Evolutionary conservation across 2,113 vertebrate species (phyloP), one percentile per base, ranked within the genome.

Genomic region (Bos javanicus): DNA sequence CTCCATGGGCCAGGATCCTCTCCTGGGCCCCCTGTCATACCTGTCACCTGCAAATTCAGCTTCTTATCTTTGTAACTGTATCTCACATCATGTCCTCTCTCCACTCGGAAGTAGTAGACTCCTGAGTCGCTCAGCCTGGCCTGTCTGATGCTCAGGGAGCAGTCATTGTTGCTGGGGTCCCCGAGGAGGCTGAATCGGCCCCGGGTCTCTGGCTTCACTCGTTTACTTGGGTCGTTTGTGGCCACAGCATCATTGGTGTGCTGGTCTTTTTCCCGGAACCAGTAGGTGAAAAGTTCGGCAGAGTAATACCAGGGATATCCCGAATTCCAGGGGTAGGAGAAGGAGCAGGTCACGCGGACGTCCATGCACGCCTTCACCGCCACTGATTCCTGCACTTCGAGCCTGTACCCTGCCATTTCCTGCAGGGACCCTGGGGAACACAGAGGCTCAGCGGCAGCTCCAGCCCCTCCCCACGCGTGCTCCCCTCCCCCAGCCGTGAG

Each of bases 251-350:
- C 0, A 21, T 2, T 1, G 0, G 0, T 0, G 0, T 1, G 0
- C 1, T 0, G 0, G 0, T 36, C 1, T 14, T 0, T 0, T 0
- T 2, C 0, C n/a, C 7, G n/a, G 17, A n/a, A 26, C 94, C 96
- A 96, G 60, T 33, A 87, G 16, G 50, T 1, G 11, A 30, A 30
- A 12, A 0, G 3, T 2, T 2, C 0, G 0, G 0, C 0, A 17
- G 1, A 0, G 23, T 0, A 0, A n/a, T 0, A 0, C 30, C 0
- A 0, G 23, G 0, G 0, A 36, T 0, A 0, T 16, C 1, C 0
- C 0, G 0, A 0, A 0, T 0, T 2, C 92, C 5, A 0, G 1
- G 50, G 57, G 19, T 60, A 36, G n/a, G 6, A 46, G 80, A 97
- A 95, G 46, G 57, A 26, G 64, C 92, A 97, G 92, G 48, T 2